Conservation (phyloP, 2,113 vertebrate genomes). For the Syrmaticus mikado region DNA sequence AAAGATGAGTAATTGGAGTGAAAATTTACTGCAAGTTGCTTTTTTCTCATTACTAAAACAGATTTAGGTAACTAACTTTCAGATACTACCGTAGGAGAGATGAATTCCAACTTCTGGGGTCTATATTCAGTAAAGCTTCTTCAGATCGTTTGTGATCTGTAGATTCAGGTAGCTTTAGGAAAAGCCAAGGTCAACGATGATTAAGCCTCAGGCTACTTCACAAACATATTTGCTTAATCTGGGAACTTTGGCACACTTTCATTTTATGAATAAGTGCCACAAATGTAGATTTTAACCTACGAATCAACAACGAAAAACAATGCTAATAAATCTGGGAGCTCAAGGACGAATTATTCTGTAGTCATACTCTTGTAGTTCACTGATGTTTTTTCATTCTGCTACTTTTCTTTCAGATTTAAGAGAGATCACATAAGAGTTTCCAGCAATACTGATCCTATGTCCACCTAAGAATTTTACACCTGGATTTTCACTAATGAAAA, state of each 20-base stretch:
- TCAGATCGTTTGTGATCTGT: not conserved
- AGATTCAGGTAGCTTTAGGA: not conserved
- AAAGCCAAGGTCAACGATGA: not conserved
- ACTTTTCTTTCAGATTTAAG: not conserved
- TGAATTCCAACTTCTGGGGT: not conserved
- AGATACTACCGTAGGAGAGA: not conserved
- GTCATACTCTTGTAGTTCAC: not conserved
- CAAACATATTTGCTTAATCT: not conserved
- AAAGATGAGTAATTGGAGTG: too few relatives aligned
- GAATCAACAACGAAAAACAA: not conserved
- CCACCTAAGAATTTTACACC: not conserved
- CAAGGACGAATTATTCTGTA: not conserved
- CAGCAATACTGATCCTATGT: not conserved
- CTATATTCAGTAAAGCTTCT: not conserved
- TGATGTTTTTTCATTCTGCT: not conserved
- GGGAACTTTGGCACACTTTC: not conserved
- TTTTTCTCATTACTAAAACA: not conserved
- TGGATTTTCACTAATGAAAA: not conserved
- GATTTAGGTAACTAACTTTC: not conserved
- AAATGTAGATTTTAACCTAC: not conserved
- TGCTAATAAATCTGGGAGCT: not conserved
- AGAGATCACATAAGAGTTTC: not conserved
- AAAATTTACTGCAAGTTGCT: too few relatives aligned
- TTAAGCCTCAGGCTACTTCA: not conserved
- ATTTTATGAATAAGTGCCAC: not conserved